Percentiles rank a stretch among this genome's conserved stretches.
Evolutionary conservation across 2,113 vertebrate species (phyloP).

Genomic region (Nothobranchius furzeri): DNA sequence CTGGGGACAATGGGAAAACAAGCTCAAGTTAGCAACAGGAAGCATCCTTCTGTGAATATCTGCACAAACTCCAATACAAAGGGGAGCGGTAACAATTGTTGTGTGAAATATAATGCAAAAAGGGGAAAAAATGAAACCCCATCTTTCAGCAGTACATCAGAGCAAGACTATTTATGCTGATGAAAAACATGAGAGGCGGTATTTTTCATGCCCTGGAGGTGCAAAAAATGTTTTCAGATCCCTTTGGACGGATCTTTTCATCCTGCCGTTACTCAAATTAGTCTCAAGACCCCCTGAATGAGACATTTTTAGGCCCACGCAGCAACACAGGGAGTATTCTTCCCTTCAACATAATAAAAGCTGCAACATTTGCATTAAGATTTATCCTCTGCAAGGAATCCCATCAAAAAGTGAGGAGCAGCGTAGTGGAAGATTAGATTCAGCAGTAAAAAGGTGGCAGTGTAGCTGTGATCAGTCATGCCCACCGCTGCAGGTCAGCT

Average conservation of each 20-base stretch:
- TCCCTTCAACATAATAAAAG: constrained; percentile 7
- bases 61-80: constrained; percentile 16
- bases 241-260: neutral
- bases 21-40: constrained; percentile 68
- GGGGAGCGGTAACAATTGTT: constrained; percentile 23
- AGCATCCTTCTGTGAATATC: constrained; percentile 45
- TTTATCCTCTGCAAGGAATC: constrained; percentile 31
- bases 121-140: constrained; percentile 40
- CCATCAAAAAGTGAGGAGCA: constrained; percentile 22
- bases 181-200: neutral
- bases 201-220: neutral
- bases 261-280: constrained; percentile 2
- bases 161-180: constrained; percentile 2
- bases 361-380: constrained; percentile 24
- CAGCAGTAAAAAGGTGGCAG: constrained; percentile 35
- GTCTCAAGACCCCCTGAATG: constrained; percentile 1
- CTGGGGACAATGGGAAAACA: constrained; percentile 61
- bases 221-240: neutral
- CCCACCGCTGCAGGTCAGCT: constrained; percentile 49
- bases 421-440: constrained; percentile 49
- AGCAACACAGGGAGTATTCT: constrained; percentile 10
- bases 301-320: neutral
- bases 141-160: constrained; percentile 19
- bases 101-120: constrained; percentile 26
- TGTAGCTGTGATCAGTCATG: constrained; percentile 61